Conservation (phyloP, 2,888 invertebrate genomes). For the Synergus umbraculus region DNA sequence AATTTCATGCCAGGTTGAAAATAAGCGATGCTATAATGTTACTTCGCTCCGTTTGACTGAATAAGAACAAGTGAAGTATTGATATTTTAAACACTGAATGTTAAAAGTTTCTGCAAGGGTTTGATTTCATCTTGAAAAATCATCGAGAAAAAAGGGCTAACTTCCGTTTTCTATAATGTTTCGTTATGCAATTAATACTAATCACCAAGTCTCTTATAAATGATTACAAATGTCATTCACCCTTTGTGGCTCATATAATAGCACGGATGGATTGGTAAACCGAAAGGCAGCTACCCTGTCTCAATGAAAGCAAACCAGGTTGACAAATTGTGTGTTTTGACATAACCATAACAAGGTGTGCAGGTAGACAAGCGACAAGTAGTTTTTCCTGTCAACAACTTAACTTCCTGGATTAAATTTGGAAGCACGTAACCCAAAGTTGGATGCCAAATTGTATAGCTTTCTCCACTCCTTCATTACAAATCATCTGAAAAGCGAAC, state of each 20-base stretch:
- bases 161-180: neutral
- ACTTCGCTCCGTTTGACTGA: neutral
- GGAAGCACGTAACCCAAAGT: neutral
- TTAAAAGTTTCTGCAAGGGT: neutral
- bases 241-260: neutral
- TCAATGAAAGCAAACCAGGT: constrained; percentile 7
- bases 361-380: constrained; percentile 37
- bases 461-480: neutral
- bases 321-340: constrained; percentile 39
- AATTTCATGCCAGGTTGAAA: too few species aligned
- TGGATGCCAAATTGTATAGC: neutral
- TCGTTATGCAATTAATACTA: constrained; percentile 1
- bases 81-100: neutral
- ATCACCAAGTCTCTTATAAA: constrained; percentile 2
- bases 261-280: neutral
- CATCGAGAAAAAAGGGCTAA: neutral
- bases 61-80: neutral
- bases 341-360: constrained; percentile 1
- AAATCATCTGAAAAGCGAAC: constrained; percentile 10
- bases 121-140: neutral
- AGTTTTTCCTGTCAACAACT: constrained; percentile 5
- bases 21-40: too few species aligned
- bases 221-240: constrained; percentile 12
- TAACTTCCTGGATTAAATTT: neutral
- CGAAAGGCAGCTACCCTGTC: neutral